Conservation (phyloP, 2,113 vertebrate genomes). For the Stigmatopora nigra region DNA sequence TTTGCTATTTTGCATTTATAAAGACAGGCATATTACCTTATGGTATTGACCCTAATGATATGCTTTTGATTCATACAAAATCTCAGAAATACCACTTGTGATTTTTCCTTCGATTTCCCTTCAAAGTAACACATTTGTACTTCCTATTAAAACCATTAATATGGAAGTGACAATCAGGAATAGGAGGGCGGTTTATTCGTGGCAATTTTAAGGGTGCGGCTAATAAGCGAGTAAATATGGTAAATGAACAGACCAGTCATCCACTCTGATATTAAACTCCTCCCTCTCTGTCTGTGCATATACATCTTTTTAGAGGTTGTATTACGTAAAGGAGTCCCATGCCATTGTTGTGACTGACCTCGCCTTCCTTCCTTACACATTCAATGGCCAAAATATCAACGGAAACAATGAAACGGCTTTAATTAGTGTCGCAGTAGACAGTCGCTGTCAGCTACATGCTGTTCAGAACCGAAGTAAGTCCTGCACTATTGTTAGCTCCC, state of each 20-base stretch:
- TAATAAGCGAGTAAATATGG: no score
- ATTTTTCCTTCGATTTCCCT: no score
- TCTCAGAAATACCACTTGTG: no score
- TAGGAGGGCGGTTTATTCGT: no score
- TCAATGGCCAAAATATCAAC: slow-evolving; percentile 67
- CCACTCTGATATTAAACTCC: background rate
- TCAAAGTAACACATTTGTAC: no score
- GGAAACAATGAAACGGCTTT: slow-evolving; percentile 79
- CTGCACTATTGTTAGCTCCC: background rate
- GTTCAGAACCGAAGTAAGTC: slow-evolving; percentile 79
- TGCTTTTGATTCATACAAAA: no score
- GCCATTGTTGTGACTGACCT: slow-evolving; percentile 92
- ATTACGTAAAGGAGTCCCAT: slow-evolving; percentile 87
- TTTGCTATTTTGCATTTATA: no score
- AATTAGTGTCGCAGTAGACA: slow-evolving; percentile 91
- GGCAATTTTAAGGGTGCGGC: no score
- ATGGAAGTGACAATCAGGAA: no score
- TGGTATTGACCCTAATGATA: no score
- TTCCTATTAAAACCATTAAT: no score
- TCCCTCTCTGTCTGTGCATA: background rate
- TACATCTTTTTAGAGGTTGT: slow-evolving; percentile 73
- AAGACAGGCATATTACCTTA: no score
- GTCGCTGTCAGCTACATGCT: slow-evolving; percentile 84
- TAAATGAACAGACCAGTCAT: background rate
- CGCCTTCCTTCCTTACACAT: slow-evolving; percentile 79